These are phyloP conservation scores for Eidolon dupreanum DNA, from an alignment of 2,797 vertebrate genomes.

Conservation along the genomic window DNA sequence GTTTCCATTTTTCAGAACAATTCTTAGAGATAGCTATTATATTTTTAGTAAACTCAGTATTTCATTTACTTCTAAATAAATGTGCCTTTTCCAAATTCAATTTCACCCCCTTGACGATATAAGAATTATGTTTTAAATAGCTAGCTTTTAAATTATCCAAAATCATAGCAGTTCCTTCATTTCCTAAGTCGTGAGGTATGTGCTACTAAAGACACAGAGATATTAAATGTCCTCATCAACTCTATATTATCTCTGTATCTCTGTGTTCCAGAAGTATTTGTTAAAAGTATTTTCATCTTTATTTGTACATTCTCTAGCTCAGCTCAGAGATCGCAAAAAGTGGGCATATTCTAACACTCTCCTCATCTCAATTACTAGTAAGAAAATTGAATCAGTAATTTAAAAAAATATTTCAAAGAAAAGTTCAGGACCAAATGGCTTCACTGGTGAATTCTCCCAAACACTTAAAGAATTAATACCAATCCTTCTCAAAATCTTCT, in stretches of 20 bases:
- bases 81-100: not conserved
- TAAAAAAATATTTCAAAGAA: not conserved
- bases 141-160: not conserved
- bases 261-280: not conserved
- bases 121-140: not conserved
- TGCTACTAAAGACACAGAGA: not conserved
- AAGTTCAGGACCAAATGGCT: not conserved
- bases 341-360: not conserved
- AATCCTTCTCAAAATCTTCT: not conserved
- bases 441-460: not conserved
- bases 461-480: not conserved
- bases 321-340: not conserved
- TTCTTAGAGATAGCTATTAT: not conserved
- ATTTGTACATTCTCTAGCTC: not conserved
- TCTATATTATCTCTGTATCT: not conserved
- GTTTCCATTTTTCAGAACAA: constrained; percentile 15
- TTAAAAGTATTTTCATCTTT: not conserved
- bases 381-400: not conserved
- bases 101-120: not conserved
- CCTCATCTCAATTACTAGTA: not conserved
- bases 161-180: not conserved
- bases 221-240: not conserved
- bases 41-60: not conserved
- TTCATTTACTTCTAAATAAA: constrained; percentile 15
- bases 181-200: not conserved